Base-by-base conservation (phyloP, 2,888 invertebrate genomes). In the Thymelicus sylvestris region DNA sequence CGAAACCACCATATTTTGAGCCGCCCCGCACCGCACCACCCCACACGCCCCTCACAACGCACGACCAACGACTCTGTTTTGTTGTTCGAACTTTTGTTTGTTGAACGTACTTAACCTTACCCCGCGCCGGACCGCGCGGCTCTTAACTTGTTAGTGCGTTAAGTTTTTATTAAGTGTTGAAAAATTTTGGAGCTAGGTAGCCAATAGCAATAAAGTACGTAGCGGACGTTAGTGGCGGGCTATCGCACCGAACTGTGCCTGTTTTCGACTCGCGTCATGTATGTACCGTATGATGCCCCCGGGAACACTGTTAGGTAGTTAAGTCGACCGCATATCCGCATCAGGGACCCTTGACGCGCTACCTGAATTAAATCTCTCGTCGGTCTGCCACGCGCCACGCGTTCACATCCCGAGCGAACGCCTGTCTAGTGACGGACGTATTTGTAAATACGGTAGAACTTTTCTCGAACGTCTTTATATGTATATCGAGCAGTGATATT, bases 401-500 rank as follows among this genome's bases (percentile, higher is more conserved):
- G 74, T 72, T 73, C 62, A 75, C 41, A 71, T 39, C 72, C 65
- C 71, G 78, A 80, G 79, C 79, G 80, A 83, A 88, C 87, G 84
- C 86, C 85, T 86, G 83, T 83, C 83, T 85, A 84, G 81, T 85
- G 83, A 86, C 80, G 83, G 83, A 70, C 64, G 77, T 79, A 86
- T 83, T 86, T 91, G 89, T 90, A 91, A 84, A 90, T 91, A 90
- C 82, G 79, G 85, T 85, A 76, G 78, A 78, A 80, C 78, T 83
- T 75, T 82, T 76, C 81, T 82, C 83, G 78, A 78, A 81, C 80
- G 79, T 82, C 81, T 83, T 83, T 86, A 80, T 88, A 83, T 89
- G 82, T 89, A 87, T 90, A 91, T 88, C 86, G 84, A 87, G 87
- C 90, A 86, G 90, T 91, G 90, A 90, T 91, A 92, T 91, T 91